Base-by-base conservation (phyloP, 2,113 vertebrate genomes). In the Crypturellus undulatus region DNA sequence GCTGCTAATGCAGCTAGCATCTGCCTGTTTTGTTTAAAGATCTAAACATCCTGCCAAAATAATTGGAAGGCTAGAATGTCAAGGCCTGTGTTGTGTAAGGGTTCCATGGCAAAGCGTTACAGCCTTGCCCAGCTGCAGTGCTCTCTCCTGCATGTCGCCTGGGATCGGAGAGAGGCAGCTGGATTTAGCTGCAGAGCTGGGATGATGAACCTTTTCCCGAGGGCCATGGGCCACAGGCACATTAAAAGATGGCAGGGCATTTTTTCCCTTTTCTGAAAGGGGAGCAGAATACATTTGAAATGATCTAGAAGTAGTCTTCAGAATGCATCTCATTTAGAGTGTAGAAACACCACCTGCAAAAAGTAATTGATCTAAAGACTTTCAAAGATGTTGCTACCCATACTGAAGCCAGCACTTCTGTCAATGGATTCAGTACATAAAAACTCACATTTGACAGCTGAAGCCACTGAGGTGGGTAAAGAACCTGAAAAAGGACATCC, bases 301-400 rank as follows among this genome's bases (percentile, higher is more conserved):
- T 69, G 43, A 59, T 69, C 25, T 86, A 13, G 60, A 47, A 24
- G 13, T 0, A 80, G 28, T 7, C 75, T 86, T 85, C 56, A 75
- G 82, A 88, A 30, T 38, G 82, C 32, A 67, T 70, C 51, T 78
- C 75, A 78, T 52, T 90, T 90, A 84, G 76, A 22, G 68, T 78
- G 40, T 43, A 69, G 30, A 76, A 71, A 58, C 72, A 90, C 43
- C 77, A 26, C 77, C 38, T 83, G 62, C 72, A 65, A 83, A 65
- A 71, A 91, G 94, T 85, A 96, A 76, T 30, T 68, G 90, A 80
- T 91, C 56, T 80, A 52, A 62, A 71, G 42, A 15, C 88, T 96
- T 90, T 75, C 26, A 68, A 79, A 79, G 51, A 40, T 14, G 1
- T 73, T 91, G 25, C 79, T 60, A 69, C 32, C 58, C 3, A 13